Evolutionary conservation across 2,888 invertebrate species (phyloP).

Genomic region (Drosophila differens): DNA sequence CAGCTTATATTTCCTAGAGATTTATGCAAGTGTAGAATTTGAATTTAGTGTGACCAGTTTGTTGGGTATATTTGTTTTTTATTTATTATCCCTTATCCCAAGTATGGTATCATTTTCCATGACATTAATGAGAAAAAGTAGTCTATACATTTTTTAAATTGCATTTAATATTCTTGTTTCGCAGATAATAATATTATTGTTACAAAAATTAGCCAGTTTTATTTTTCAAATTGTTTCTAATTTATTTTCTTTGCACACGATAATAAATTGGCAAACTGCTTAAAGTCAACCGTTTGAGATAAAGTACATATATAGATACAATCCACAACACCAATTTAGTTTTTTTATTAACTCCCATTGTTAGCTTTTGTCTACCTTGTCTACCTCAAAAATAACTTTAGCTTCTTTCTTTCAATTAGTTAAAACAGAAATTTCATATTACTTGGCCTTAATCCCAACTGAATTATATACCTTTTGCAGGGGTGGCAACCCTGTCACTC

Average conservation of each 20-base stretch:
- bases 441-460: background rate
- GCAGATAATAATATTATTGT: background rate
- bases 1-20: background rate
- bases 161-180: background rate
- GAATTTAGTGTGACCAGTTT: conserved; percentile 1
- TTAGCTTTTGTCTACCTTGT: background rate
- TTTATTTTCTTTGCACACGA: background rate
- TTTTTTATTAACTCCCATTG: background rate
- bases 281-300: background rate
- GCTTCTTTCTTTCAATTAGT: background rate
- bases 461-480: background rate
- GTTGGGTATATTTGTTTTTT: background rate
- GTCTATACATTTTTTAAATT: background rate
- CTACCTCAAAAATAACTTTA: background rate
- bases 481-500: background rate
- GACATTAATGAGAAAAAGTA: background rate
- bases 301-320: background rate
- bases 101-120: background rate
- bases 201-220: background rate
- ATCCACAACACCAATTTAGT: background rate
- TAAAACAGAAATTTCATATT: background rate
- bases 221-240: background rate
- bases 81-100: background rate
- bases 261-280: background rate
- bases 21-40: background rate